phyloP scores from a whole-genome alignment of 2,888 invertebrate genomes.

The Cyclophora punctaria region DNA sequence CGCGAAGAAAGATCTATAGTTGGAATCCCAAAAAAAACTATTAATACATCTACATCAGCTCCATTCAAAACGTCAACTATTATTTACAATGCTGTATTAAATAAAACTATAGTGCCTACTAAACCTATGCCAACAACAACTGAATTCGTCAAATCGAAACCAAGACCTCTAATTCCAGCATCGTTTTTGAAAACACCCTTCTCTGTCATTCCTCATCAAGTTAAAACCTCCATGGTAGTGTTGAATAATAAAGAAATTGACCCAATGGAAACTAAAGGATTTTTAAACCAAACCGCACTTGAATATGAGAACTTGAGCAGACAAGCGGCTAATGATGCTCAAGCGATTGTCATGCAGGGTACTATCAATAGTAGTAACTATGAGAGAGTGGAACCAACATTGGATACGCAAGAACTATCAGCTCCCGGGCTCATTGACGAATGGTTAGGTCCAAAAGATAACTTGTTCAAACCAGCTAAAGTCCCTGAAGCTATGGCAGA shows the following conservation, averaged over 20 bases:
- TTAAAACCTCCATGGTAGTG: conserved; percentile 39
- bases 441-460: conserved; percentile 50
- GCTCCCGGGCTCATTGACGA: conserved; percentile 50
- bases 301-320: conserved; percentile 43
- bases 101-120: conserved; percentile 29
- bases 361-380: conserved; percentile 45
- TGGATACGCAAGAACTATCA: conserved; percentile 44
- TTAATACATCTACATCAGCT: conserved; percentile 13
- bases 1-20: too few species aligned
- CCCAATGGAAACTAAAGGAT: conserved; percentile 36
- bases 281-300: conserved; percentile 59
- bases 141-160: too few species aligned
- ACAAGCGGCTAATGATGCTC: conserved; percentile 35
- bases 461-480: conserved; percentile 36
- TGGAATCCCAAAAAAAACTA: conserved; percentile 10
- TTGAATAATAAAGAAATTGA: conserved; percentile 26
- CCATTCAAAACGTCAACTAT: conserved; percentile 25
- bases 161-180: too few species aligned
- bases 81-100: conserved; percentile 46
- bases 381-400: conserved; percentile 32
- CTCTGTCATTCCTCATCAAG: conserved; percentile 42
- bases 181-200: conserved; percentile 34
- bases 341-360: conserved; percentile 47
- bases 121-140: too few species aligned
- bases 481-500: conserved; percentile 56